Evolutionary conservation across 2,113 vertebrate genomes (phyloP), one percentile per base, ranked within the genome.

Genomic region (Heterotis niloticus): DNA sequence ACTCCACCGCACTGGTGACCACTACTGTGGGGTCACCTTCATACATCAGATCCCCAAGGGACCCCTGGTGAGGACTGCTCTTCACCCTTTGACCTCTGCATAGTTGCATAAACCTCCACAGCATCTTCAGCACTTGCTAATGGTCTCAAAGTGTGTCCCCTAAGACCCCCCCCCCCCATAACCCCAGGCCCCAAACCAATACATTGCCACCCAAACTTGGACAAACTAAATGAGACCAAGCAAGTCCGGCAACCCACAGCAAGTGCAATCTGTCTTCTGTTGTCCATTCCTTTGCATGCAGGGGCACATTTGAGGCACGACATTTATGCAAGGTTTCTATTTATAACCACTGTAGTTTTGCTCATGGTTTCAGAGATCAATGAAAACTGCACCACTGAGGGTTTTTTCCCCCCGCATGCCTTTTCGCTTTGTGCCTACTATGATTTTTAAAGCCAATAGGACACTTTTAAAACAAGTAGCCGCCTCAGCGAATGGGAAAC

Each of bases 71-170:
- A n/a, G n/a, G n/a, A n/a, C n/a, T n/a, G n/a, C n/a, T n/a, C n/a
- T n/a, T n/a, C n/a, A n/a, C n/a, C n/a, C n/a, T n/a, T n/a, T n/a
- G n/a, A n/a, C 70, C 57, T 12, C 57, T 12, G 9, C 57, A 9
- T 59, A 10, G 9, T 12, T 59, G 57, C 16, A 12, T 12, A 59
- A 4, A 18, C 24, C 66, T 28, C 66, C 24, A 68, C 24, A 65
- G 10, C 20, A 17, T 65, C 64, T 11, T 65, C 20, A 65, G 20
- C 10, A 20, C 78, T 81, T 81, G 78, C 77, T 81, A 81, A 83
- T 81, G 82, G 78, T 78, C 81, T 79, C 72, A 82, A 80, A 81
- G 76, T n/a, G n/a, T n/a, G n/a, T n/a, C n/a, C n/a, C n/a, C n/a
- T n/a, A n/a, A 75, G 34, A 69, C 74, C 44, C 73, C 70, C 60